Evolutionary conservation across 2,888 invertebrate genomes (phyloP), one percentile per base, ranked within the genome.

Genomic region (Caenorhabditis plicata): DNA sequence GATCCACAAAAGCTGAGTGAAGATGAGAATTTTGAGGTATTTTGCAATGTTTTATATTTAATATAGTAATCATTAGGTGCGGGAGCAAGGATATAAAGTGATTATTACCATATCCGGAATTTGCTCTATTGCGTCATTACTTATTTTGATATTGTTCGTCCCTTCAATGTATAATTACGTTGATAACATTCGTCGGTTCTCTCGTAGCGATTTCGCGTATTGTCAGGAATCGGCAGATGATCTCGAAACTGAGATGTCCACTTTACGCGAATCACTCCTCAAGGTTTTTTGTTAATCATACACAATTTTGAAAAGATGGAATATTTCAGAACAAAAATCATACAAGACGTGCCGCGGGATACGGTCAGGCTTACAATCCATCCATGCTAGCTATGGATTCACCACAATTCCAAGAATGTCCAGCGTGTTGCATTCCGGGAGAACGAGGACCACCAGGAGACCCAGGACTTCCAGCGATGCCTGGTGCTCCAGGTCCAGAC

Each of bases 361-460:
- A 67, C 27, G 69, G 69, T 7, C 60, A 58, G n/a, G n/a, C n/a
- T n/a, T 77, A 77, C 47, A 78, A 74, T 52, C 72, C 78, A 5
- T 61, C 70, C 20, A 64, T 79, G 61, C 48, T 80, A 35, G 72
- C 74, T 38, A 48, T 70, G 7, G 73, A 73, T 39, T 71, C 70
- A 3, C 75, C 80, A 11, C 74, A 73, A 42, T 80, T 80, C 71
- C 80, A 80, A 54, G 80, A 80, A 42, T 80, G 80, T 49, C 80
- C 80, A 67, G 80, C 80, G 7, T 80, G 80, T 41, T 80, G 80
- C 50, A 66, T 78, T 43, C 48, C 80, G 57, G 68, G 77, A 68
- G 44, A 66, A 31, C 72, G 70, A 23, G 70, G 68, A 40, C 64
- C 47, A 39, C 78, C 77, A 60, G 75, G 76, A 15, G 71, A 64